Base-by-base conservation (phyloP, 2,113 vertebrate species). In the Conger conger region DNA sequence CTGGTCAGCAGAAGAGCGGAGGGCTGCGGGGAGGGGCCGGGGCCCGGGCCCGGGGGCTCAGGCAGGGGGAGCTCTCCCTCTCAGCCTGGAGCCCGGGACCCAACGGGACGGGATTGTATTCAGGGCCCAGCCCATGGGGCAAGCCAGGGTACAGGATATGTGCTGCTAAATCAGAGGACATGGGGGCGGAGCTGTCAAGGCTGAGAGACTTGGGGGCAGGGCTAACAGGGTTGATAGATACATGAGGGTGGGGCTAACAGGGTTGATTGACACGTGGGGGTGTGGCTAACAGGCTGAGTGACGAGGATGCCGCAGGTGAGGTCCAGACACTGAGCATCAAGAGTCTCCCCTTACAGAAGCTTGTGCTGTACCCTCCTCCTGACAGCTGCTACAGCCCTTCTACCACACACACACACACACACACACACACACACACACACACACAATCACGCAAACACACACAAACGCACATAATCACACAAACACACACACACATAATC, bases 241-340 rank as follows among this genome's bases (percentile, higher is more conserved):
- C 68, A 91, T 85, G 84, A 81, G 78, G 63, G 86, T 15, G 80
- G 86, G 87, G 84, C 77, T 1, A 38, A 86, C n/a, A n/a, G n/a
- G n/a, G n/a, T n/a, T n/a, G n/a, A n/a, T n/a, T n/a, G n/a, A n/a
- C n/a, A n/a, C n/a, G n/a, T n/a, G 84, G 84, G 84, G 84, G 80
- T 87, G 30, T 86, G 87, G 53, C 73, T 88, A 86, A 91, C 88
- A 89, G 88, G 40, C 83, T 91, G 88, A 90, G 87, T 91, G 90
- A 88, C 91, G 89, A 76, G 57, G 91, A 85, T 89, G 90, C 88
- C 92, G 89, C 94, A 95, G 96, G 94, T 94, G 93, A 91, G 89
- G 87, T 90, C 91, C 93, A 93, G 92, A 96, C 82, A 87, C 92
- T 88, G 92, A 85, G 95, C 91, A 94, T 94, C 93, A 95, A 95